phyloP scores from a whole-genome alignment of 2,797 vertebrate species.

The Acrossocheilus wenchowensis region DNA sequence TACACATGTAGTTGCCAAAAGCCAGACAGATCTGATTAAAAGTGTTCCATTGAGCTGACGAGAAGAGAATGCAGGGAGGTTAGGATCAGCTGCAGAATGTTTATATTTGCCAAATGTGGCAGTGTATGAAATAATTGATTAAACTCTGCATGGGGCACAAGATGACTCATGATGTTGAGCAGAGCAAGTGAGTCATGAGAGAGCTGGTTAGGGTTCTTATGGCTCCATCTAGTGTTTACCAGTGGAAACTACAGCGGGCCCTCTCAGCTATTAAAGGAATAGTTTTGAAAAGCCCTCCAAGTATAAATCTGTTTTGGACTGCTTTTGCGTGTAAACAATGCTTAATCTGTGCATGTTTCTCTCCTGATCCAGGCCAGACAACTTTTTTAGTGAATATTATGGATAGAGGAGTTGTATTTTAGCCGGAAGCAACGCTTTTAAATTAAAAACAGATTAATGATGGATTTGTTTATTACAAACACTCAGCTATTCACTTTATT shows the following conservation, averaged over 20 bases:
- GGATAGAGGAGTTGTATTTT: neutral
- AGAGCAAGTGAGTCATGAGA: neutral
- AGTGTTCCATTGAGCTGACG: neutral
- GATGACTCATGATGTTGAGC: slow-evolving; percentile 2
- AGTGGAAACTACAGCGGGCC: neutral
- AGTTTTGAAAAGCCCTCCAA: neutral
- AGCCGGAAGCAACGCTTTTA: neutral
- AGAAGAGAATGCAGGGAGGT: neutral
- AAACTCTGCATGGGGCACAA: neutral
- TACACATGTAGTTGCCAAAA: neutral
- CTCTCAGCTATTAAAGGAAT: neutral
- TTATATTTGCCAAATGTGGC: neutral
- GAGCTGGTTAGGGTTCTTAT: neutral
- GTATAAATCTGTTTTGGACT: neutral
- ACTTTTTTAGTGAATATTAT: neutral
- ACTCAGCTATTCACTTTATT: neutral
- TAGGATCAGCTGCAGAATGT: slow-evolving; percentile 1
- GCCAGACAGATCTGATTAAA: neutral
- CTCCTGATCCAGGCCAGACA: neutral
- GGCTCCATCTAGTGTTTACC: slow-evolving; percentile 18
- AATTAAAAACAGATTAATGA: neutral
- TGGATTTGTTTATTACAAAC: neutral
- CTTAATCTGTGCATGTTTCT: neutral
- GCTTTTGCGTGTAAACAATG: neutral
- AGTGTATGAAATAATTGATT: neutral